A percentile compares a stretch with the other conserved stretches of the same genome.
These are phyloP conservation scores for Masnerella sp. DNA, from an alignment of 2,888 invertebrate species.

Conservation along the genomic window DNA sequence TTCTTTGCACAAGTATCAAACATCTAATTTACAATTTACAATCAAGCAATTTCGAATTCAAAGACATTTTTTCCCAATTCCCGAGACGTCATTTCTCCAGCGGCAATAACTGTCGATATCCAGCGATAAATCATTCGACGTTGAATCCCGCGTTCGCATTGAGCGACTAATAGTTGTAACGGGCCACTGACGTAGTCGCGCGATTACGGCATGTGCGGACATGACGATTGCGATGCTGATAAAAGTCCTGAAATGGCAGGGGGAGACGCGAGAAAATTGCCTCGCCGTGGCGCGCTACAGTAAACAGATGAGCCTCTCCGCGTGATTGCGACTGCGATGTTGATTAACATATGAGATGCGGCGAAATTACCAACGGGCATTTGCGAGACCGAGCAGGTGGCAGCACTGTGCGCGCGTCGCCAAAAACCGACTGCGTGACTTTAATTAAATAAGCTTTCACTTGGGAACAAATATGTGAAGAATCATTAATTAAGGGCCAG, in stretches of 20 bases:
- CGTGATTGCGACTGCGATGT: constrained; percentile 62
- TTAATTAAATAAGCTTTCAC: constrained; percentile 52
- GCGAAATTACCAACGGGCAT: constrained; percentile 59
- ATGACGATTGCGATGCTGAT: constrained; percentile 59
- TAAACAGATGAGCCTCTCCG: constrained; percentile 60
- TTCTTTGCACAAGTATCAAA: too few relatives aligned
- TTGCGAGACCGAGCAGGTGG: constrained; percentile 52
- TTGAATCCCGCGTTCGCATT: constrained; percentile 26
- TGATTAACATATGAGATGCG: constrained; percentile 63
- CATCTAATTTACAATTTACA: too few relatives aligned
- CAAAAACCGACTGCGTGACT: constrained; percentile 30
- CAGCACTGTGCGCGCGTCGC: constrained; percentile 33
- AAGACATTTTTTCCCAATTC: too few relatives aligned
- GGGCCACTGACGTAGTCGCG: constrained; percentile 45
- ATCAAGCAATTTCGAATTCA: too few relatives aligned
- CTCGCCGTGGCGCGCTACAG: constrained; percentile 51
- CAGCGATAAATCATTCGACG: constrained; percentile 25
- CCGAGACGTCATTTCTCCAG: too few relatives aligned
- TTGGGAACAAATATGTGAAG: constrained; percentile 23
- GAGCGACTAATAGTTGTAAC: constrained; percentile 50
- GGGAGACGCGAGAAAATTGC: constrained; percentile 54
- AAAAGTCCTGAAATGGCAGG: constrained; percentile 53
- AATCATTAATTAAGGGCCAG: constrained; percentile 17
- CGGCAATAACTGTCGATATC: constrained; percentile 31
- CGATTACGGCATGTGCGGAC: constrained; percentile 53